Conservation (phyloP, 2,888 invertebrate genomes). For the Nematopogon swammerdamellus region DNA sequence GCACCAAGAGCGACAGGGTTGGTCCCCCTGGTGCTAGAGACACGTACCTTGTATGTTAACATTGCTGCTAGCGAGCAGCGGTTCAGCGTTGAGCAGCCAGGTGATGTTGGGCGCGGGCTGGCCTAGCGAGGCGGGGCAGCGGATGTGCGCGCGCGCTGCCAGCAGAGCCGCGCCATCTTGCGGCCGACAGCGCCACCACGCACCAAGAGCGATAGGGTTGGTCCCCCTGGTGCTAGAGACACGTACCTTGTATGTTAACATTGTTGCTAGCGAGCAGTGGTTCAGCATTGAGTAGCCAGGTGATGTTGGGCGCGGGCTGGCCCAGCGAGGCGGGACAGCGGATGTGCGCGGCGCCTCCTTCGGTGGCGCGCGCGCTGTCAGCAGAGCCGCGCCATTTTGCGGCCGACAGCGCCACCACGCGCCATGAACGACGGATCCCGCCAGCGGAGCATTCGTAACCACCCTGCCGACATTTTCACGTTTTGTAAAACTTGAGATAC, state of each 20-base stretch:
- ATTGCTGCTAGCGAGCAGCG: conserved; percentile 41
- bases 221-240: no score
- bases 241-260: not conserved
- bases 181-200: conserved; percentile 38
- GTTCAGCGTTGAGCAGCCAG: conserved; percentile 84
- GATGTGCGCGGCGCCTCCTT: conserved; percentile 36
- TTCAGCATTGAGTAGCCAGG: conserved; percentile 85
- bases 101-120: conserved; percentile 72
- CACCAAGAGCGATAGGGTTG: conserved; percentile 44
- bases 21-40: no score
- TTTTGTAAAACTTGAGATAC: no score
- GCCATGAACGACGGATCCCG: conserved; percentile 51
- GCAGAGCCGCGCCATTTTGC: conserved; percentile 51
- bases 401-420: conserved; percentile 35
- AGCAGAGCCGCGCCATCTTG: conserved; percentile 50
- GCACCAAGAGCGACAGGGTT: conserved; percentile 42
- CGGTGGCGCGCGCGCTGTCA: conserved; percentile 49
- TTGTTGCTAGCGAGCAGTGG: conserved; percentile 45
- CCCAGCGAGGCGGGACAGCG: conserved; percentile 64
- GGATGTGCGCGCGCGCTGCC: conserved; percentile 39
- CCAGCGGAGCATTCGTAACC: conserved; percentile 74
- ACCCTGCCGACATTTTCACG: conserved; percentile 64
- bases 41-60: no score
- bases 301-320: conserved; percentile 69
- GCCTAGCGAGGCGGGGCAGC: conserved; percentile 63